Base-by-base conservation (phyloP, 1,140 invertebrate genomes). In the Bombus impatiens region DNA sequence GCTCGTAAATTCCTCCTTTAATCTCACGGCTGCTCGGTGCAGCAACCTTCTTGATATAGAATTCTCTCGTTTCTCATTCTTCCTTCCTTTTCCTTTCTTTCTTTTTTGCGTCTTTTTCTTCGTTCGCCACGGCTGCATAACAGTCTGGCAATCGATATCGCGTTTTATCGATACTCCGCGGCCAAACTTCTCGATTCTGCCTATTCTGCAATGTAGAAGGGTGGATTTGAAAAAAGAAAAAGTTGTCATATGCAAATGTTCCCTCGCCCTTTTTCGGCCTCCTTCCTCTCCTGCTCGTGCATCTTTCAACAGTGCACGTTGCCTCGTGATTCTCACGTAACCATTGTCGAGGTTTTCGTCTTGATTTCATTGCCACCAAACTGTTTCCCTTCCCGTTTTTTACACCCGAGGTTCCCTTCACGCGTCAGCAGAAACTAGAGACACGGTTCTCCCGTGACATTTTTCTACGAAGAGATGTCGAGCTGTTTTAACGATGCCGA, bases 261-360 rank as follows among this genome's bases (percentile, higher is more conserved):
- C 25, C n/a, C 10, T 62, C 40, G 8, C 40, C 40, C 5, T 75
- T 40, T 67, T 37, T 9, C 12, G 3, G 32, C 12, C 13, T 2
- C n/a, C 15, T 65, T n/a, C 1, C 32, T 44, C 4, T 10, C 1
- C 32, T 42, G 40, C 3, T 25, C 32, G 62, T 84, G 67, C 77
- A 80, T 79, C 57, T 79, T 80, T 79, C 42, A 84, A 10, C 47
- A 15, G 2, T 35, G 53, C 77, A 72, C 83, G 83, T 80, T 62
- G 47, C 77, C 15, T 59, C 80, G 53, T 47, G 53, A 84, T 71
- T n/a, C 15, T 6, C 13, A 25, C 28, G 28, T 71, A n/a, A 72
- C 6, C 37, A 5, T n/a, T 40, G 70, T 68, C 18, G 32, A 8
- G 65, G 59, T n/a, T 75, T 25, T 53, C 44, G n/a, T 72, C 68